Evolutionary conservation across 2,797 vertebrate genomes (phyloP).

Genomic region (Sebastes matsubarae): DNA sequence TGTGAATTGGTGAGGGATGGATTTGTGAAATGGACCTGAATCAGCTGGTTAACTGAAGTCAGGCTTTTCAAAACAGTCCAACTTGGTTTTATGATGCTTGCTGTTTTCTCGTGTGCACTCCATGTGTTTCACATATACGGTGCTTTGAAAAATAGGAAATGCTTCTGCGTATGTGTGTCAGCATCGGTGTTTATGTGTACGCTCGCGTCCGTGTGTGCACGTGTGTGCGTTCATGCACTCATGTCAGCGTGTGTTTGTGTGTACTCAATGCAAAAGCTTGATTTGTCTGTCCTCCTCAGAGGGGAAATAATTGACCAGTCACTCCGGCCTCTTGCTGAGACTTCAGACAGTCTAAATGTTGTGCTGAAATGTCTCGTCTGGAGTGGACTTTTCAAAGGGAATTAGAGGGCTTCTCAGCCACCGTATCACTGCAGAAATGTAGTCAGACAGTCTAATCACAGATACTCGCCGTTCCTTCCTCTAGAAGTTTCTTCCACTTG

Average conservation of each 20-base stretch:
- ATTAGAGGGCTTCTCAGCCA: constrained; percentile 53
- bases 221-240: not conserved
- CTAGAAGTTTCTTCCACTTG: constrained; percentile 53
- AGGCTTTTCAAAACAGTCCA: not conserved
- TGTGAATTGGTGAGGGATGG: not conserved
- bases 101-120: not conserved
- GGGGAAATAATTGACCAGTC: constrained; percentile 67
- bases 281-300: constrained; percentile 40
- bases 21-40: not conserved
- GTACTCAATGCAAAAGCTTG: constrained; percentile 38
- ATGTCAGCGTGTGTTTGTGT: constrained; percentile 32
- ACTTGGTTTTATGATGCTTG: not conserved
- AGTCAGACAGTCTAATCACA: constrained; percentile 71
- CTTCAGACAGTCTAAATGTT: constrained; percentile 64
- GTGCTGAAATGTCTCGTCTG: constrained; percentile 51
- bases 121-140: not conserved
- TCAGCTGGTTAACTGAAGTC: not conserved
- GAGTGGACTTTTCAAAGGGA: constrained; percentile 63
- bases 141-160: not conserved
- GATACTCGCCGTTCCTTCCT: constrained; percentile 45
- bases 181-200: not conserved
- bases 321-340: constrained; percentile 44
- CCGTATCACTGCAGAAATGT: constrained; percentile 62
- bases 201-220: not conserved
- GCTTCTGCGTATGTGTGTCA: not conserved